These are phyloP conservation scores for Thaumetopoea pityocampa DNA, from an alignment of 1,140 invertebrate genomes.

Conservation along the genomic window DNA sequence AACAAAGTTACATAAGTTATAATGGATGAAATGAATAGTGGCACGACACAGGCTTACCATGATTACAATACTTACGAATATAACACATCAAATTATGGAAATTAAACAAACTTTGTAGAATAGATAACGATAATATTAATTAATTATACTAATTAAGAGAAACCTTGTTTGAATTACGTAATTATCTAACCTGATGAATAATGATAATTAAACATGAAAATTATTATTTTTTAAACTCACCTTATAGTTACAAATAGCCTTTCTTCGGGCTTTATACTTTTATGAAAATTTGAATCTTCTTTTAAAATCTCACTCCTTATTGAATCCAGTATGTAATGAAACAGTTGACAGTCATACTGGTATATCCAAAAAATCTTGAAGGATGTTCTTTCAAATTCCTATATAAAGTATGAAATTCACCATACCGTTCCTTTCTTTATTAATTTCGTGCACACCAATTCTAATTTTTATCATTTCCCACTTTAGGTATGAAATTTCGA, in stretches of 20 bases:
- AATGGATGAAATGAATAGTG: slow-evolving; percentile 23
- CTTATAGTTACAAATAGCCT: slow-evolving; percentile 1
- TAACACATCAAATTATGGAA: slow-evolving; percentile 21
- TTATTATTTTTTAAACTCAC: neutral
- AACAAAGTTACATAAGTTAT: slow-evolving; percentile 22
- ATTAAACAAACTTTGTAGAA: too few species aligned
- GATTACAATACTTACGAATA: slow-evolving; percentile 16
- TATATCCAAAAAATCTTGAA: slow-evolving; percentile 5
- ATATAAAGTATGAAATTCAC: slow-evolving; percentile 3
- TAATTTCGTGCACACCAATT: slow-evolving; percentile 16
- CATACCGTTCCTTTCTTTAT: slow-evolving; percentile 15
- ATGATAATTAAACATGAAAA: neutral
- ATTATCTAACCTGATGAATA: slow-evolving; percentile 1
- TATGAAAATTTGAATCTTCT: neutral
- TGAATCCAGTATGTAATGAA: slow-evolving; percentile 2
- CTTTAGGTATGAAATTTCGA: slow-evolving; percentile 16
- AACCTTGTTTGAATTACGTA: too few species aligned
- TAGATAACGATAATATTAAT: too few species aligned
- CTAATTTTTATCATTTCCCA: slow-evolving; percentile 14
- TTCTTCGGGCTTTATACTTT: too few species aligned
- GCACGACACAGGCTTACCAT: slow-evolving; percentile 17
- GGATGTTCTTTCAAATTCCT: slow-evolving; percentile 1
- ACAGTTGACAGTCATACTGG: slow-evolving; percentile 1
- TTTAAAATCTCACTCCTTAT: slow-evolving; percentile 2
- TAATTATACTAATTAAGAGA: too few species aligned